A percentile compares a stretch with the other conserved stretches of the same genome.
Conservation (phyloP, 2,797 vertebrate genomes). For the Telmatherina bonti region DNA sequence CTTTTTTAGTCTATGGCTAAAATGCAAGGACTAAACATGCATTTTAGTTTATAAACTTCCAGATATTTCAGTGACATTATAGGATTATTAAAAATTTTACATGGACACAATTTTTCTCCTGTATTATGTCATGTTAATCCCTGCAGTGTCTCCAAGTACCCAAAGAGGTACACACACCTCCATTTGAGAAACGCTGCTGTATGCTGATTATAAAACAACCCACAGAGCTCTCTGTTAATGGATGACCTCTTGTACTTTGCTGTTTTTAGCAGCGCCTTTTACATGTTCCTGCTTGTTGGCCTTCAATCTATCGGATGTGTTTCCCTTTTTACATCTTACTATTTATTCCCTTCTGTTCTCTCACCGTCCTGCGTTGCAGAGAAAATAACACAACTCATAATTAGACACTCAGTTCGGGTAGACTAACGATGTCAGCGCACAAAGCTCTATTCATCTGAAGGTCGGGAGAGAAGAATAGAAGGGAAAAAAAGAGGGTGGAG, state of each 20-base stretch:
- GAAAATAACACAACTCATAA: constrained; percentile 69
- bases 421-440: constrained; percentile 54
- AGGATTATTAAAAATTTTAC: too few species aligned
- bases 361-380: constrained; percentile 37
- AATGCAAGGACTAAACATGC: too few species aligned
- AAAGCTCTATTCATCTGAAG: constrained; percentile 64
- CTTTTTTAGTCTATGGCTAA: too few species aligned
- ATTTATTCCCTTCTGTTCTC: constrained; percentile 11
- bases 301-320: constrained; percentile 10
- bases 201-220: neutral
- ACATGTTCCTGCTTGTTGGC: constrained; percentile 4
- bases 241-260: constrained; percentile 8
- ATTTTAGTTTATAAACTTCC: too few species aligned
- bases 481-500: neutral
- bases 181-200: neutral
- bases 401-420: constrained; percentile 73
- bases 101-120: too few species aligned
- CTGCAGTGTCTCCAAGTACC: too few species aligned
- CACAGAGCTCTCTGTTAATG: constrained; percentile 29
- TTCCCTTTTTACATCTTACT: neutral
- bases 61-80: too few species aligned
- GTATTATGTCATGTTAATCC: too few species aligned
- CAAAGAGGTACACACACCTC: too few species aligned
- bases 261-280: neutral
- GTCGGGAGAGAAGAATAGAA: constrained; percentile 38